Base-by-base conservation (phyloP, 2,113 vertebrate genomes). In the Gasterosteus aculeatus region DNA sequence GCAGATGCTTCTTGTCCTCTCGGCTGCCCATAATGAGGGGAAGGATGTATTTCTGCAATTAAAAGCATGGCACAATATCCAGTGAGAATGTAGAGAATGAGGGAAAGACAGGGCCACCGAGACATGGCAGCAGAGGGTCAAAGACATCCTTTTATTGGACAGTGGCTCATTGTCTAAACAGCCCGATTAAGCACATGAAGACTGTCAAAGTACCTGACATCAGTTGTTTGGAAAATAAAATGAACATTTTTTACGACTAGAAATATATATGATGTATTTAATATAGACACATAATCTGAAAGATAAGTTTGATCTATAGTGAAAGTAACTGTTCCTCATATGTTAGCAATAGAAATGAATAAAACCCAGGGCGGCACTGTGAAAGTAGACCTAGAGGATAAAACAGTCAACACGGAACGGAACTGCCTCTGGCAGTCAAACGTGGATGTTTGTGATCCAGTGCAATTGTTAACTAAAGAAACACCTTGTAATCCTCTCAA, bases 1-100 rank as follows among this genome's bases (percentile, higher is more conserved):
- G 96, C 94, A 99, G 97, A 92, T 99, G 97, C 88, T 98, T 96
- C 95, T 97, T 96, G 95, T 98, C 97, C 95, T 99, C 97, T 85
- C 95, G 96, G 94, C 96, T 96, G 85, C 96, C 95, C 95, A 94
- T 92, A 94, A 99, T 95, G 91, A 99, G 95, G 89, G 98, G 98
- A 89, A 98, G 95, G 94, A 99, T 95, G 94, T 98, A 98, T 93
- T 96, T 98, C 98, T 99, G 92, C 87, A 94, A 87, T 92, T 95
- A 95, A 94, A 94, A 94, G 88, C 92, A 89, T 70, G 92, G 91
- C 91, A 94, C 87, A 87, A 89, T 88, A 92, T 95, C 82, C 80
- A 54, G 78, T 80, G 82, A 85, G 87, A 89, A 87, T 70, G 61
- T 58, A 80, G 84, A 82, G 72, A 77, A 90, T 66, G 80, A 85